phyloP scores from a whole-genome alignment of 1,140 invertebrate species.

The Ruditapes philippinarum region DNA sequence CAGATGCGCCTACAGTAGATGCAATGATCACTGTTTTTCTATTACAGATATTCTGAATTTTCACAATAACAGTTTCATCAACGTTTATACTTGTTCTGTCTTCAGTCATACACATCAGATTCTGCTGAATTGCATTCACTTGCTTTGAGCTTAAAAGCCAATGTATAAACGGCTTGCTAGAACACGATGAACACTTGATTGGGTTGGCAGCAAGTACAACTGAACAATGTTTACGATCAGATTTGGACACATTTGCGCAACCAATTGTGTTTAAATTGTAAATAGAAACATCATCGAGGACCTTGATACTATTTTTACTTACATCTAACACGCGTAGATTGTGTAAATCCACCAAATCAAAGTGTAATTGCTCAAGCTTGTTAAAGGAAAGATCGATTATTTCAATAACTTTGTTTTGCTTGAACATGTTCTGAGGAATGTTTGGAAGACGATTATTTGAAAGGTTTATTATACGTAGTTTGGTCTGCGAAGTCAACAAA shows the following conservation, averaged over 20 bases:
- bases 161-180: too few relatives aligned
- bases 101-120: neutral
- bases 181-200: neutral
- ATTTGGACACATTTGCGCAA: neutral
- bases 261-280: neutral
- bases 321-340: neutral
- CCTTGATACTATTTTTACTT: neutral
- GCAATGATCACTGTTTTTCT: neutral
- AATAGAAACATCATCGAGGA: neutral
- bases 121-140: neutral
- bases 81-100: neutral
- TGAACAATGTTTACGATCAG: neutral
- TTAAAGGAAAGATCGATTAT: neutral
- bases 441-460: neutral
- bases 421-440: neutral
- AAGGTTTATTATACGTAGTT: neutral
- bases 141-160: too few relatives aligned
- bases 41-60: neutral
- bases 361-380: neutral
- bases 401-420: neutral
- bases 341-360: neutral
- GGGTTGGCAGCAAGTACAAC: neutral
- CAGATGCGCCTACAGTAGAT: neutral
- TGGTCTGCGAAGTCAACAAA: neutral
- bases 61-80: neutral